Evolutionary conservation across 2,797 vertebrate species (phyloP).

Genomic region (Cryptoprocta ferox): DNA sequence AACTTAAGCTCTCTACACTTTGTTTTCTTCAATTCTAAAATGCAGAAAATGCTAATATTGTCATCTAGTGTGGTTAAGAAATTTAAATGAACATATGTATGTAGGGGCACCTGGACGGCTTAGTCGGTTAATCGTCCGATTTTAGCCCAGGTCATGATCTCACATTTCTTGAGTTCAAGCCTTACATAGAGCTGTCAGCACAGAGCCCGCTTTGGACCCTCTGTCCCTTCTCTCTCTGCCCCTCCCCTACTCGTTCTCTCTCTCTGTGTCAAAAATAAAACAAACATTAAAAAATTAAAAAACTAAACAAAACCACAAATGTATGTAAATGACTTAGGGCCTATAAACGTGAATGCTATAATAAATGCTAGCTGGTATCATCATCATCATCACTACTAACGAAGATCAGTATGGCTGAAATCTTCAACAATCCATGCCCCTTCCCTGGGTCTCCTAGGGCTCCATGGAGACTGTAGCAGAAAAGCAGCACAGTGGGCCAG

Average conservation of each 20-base stretch:
- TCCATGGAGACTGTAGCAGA: background rate
- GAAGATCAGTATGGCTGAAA: background rate
- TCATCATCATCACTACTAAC: background rate
- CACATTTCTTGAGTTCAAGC: no score
- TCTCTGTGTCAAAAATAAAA: no score
- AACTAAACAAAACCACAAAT: background rate
- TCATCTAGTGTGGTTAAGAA: background rate
- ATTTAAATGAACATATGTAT: background rate
- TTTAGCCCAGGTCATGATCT: no score
- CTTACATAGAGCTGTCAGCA: no score
- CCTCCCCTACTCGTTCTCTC: no score
- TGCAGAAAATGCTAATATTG: background rate
- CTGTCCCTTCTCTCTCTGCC: no score
- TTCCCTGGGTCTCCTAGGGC: background rate
- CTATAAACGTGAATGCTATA: background rate
- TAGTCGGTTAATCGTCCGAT: no score
- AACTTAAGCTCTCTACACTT: background rate
- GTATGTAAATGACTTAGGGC: background rate
- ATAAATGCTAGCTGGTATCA: background rate
- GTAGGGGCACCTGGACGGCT: no score
- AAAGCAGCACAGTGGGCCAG: background rate
- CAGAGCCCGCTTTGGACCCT: no score
- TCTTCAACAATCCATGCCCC: no score
- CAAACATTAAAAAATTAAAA: no score
- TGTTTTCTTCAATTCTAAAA: background rate